Conservation (phyloP, 2,888 invertebrate genomes). For the Liodrosophila aerea region DNA sequence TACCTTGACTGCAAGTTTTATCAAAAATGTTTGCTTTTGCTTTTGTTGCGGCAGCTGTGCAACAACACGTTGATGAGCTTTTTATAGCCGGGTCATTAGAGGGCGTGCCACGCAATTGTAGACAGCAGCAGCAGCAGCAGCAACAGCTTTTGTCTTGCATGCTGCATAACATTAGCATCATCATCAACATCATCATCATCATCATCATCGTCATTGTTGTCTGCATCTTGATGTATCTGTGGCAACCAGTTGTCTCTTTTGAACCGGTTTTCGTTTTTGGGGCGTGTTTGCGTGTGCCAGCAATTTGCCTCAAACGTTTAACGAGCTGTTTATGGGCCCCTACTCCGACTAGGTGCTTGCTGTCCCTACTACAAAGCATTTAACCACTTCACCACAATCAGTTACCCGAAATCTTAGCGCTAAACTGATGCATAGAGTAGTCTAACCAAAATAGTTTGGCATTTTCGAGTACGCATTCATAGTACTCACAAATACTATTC, state of each 20-base stretch:
- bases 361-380: too few relatives aligned
- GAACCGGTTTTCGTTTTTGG: conserved; percentile 61
- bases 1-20: conserved; percentile 71
- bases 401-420: conserved; percentile 57
- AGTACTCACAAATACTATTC: conserved; percentile 54
- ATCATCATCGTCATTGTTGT: conserved; percentile 13
- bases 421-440: conserved; percentile 24
- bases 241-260: conserved; percentile 21
- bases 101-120: conserved; percentile 60
- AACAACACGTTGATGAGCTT: conserved; percentile 71
- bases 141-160: conserved; percentile 50
- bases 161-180: conserved; percentile 52
- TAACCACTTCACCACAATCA: conserved; percentile 46
- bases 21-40: conserved; percentile 55
- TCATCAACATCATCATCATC: conserved; percentile 29
- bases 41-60: conserved; percentile 48
- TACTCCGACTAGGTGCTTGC: conserved; percentile 11
- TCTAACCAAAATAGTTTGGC: conserved; percentile 21
- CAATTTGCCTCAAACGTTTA: conserved; percentile 68
- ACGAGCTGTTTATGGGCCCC: conserved; percentile 69
- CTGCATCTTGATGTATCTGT: conserved; percentile 56
- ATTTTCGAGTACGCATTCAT: conserved; percentile 58
- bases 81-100: conserved; percentile 73
- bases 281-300: conserved; percentile 70
- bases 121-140: conserved; percentile 5